Evolutionary conservation across 2,113 vertebrate genomes (phyloP).

Genomic region (Heterotilapia buettikoferi): DNA sequence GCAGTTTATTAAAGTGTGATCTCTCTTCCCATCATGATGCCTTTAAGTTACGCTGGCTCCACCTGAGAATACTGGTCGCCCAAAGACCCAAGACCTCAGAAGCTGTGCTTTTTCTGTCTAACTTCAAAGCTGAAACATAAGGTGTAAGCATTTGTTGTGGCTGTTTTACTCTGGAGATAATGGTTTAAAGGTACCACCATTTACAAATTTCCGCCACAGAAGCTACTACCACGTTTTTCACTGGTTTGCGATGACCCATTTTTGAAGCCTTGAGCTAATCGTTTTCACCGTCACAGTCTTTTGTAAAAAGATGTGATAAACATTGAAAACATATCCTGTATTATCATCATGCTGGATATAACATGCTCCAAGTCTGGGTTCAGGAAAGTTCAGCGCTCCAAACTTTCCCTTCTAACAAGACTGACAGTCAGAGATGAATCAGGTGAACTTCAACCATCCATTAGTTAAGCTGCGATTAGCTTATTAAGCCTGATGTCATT

Average conservation of each 20-base stretch:
- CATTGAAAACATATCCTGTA: neutral
- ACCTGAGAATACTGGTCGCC: neutral
- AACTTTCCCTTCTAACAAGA: neutral
- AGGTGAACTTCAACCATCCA: neutral
- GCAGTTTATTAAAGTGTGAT: neutral
- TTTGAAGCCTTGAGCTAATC: neutral
- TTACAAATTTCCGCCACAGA: fast-evolving
- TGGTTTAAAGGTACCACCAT: neutral
- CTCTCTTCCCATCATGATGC: too few species aligned
- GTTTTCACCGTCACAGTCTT: fast-evolving
- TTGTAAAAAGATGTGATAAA: neutral
- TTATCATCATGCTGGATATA: neutral
- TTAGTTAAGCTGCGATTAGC: neutral
- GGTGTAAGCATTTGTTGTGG: neutral
- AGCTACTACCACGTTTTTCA: neutral
- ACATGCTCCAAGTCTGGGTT: fast-evolving
- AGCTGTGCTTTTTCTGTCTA: neutral
- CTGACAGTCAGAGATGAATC: neutral
- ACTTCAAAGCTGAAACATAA: fast-evolving
- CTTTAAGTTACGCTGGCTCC: neutral
- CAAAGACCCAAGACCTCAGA: neutral
- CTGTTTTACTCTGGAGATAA: neutral
- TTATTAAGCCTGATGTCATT: neutral
- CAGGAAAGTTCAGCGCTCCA: fast-evolving
- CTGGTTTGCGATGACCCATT: neutral